Conservation (phyloP, 1,140 invertebrate genomes). For the fruit fly (Drosophila melanogaster) region DNA sequence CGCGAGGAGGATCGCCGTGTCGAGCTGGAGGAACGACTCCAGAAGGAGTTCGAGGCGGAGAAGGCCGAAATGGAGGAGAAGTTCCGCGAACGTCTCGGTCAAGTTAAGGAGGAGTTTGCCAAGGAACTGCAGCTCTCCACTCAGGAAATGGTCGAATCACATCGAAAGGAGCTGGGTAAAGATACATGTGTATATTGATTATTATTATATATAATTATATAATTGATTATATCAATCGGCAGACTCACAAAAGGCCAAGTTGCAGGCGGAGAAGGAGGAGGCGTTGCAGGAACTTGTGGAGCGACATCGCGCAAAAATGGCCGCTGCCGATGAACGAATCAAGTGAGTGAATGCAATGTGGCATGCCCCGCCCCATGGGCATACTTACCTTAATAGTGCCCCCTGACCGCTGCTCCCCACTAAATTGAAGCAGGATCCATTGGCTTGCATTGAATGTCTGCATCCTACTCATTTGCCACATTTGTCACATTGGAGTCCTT, state of each 20-base stretch:
- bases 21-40: constrained; percentile 60
- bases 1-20: constrained; percentile 86
- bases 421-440: not conserved
- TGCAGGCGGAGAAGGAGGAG: constrained; percentile 86
- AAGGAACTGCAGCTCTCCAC: constrained; percentile 75
- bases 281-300: constrained; percentile 85
- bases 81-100: constrained; percentile 75
- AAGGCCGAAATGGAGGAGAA: constrained; percentile 82
- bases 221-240: too few relatives aligned
- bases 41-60: constrained; percentile 73
- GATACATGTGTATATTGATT: too few relatives aligned
- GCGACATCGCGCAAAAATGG: constrained; percentile 85
- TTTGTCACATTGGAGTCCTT: not conserved
- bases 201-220: too few relatives aligned
- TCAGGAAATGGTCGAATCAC: constrained; percentile 86
- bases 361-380: not conserved
- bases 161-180: constrained; percentile 87
- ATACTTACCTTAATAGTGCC: not conserved
- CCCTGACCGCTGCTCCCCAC: not conserved
- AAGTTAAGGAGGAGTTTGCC: constrained; percentile 83
- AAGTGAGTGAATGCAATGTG: constrained; percentile 66
- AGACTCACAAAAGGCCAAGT: constrained; percentile 86
- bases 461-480: constrained; percentile 10
- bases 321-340: constrained; percentile 84
- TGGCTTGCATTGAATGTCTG: constrained; percentile 35